These are phyloP conservation scores for Chorisops tibialis DNA, from an alignment of 2,888 invertebrate species.

Conservation along the genomic window DNA sequence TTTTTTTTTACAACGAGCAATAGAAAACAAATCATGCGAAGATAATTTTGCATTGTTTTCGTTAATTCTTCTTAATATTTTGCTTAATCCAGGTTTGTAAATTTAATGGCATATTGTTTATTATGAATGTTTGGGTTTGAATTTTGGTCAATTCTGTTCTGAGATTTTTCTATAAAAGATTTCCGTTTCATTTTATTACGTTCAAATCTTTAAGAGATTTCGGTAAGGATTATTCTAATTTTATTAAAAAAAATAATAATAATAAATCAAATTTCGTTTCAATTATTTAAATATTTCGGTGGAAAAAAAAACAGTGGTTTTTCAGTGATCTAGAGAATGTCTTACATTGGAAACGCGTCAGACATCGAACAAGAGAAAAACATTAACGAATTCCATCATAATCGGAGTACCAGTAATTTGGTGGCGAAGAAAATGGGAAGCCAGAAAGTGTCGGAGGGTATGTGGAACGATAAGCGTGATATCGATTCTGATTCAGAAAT, in stretches of 20 bases:
- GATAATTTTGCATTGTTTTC: slow-evolving; percentile 30
- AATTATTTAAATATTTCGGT: not conserved
- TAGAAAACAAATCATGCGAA: slow-evolving; percentile 27
- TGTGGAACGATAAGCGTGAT: slow-evolving; percentile 54
- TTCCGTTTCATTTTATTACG: slow-evolving; percentile 2
- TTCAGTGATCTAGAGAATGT: slow-evolving; percentile 39
- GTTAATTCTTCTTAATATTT: slow-evolving; percentile 20
- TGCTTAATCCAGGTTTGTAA: slow-evolving; percentile 27
- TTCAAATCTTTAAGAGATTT: slow-evolving; percentile 29
- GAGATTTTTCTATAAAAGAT: slow-evolving; percentile 32
- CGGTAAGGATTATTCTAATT: slow-evolving; percentile 25
- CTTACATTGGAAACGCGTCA: slow-evolving; percentile 49
- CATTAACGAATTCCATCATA: slow-evolving; percentile 34
- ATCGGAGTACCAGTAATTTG: slow-evolving; percentile 34
- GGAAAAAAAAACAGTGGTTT: not conserved
- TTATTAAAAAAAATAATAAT: too few species aligned
- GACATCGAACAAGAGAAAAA: slow-evolving; percentile 51
- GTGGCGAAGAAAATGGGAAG: slow-evolving; percentile 42
- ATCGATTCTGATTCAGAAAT: slow-evolving; percentile 79
- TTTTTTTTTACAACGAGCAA: not conserved
- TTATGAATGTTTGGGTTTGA: slow-evolving; percentile 21
- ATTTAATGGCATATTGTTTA: slow-evolving; percentile 31
- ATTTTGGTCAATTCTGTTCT: slow-evolving; percentile 17
- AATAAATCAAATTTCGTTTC: not conserved
- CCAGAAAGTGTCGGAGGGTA: slow-evolving; percentile 47